Evolutionary conservation across 2,888 invertebrate species (phyloP).

Genomic region (Pollenia angustigena): DNA sequence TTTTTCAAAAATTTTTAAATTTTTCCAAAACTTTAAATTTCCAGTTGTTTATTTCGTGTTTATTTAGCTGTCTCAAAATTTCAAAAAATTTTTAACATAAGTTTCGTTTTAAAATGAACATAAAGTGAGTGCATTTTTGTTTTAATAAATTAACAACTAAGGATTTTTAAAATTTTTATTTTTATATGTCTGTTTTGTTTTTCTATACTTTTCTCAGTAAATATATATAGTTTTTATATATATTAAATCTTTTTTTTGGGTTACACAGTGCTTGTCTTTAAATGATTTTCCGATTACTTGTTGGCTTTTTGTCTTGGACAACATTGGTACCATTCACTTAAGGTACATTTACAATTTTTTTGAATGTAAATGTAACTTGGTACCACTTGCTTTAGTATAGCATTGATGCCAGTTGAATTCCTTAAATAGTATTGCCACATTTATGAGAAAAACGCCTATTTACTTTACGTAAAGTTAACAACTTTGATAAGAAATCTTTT

Average conservation of each 20-base stretch:
- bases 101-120: constrained; percentile 23
- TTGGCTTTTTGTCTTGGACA: no score
- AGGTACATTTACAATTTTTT: no score
- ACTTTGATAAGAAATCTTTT: no score
- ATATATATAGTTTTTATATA: constrained; percentile 60
- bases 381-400: no score
- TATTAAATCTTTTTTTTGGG: constrained; percentile 58
- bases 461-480: no score
- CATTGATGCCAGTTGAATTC: no score
- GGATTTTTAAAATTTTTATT: constrained; percentile 59
- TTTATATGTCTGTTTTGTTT: constrained; percentile 18
- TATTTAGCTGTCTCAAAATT: constrained; percentile 50
- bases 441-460: no score
- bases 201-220: constrained; percentile 61
- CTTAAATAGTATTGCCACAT: no score
- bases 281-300: no score
- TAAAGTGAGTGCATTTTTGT: constrained; percentile 27
- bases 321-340: no score
- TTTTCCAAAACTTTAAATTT: constrained; percentile 64
- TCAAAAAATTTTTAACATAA: constrained; percentile 32
- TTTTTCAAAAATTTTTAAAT: constrained; percentile 57
- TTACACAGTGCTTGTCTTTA: constrained; percentile 58
- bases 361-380: no score
- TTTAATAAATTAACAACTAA: constrained; percentile 49
- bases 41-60: constrained; percentile 61